Evolutionary conservation across 2,113 vertebrate species (phyloP).

Genomic region (chimpanzee (Pan troglodytes)): NHGRI_mPanTro3-v2.1_pri NC_072404.2:83801001-83801500

Average conservation of each 20-base stretch:
- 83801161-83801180: background rate
- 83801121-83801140: background rate
- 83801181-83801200: background rate
- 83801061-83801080: background rate
- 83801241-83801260: background rate
- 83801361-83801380: background rate
- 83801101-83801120: background rate
- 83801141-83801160: background rate
- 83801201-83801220: background rate
- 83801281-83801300: too few species aligned
- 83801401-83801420: too few species aligned
- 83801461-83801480: too few species aligned
- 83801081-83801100: background rate
- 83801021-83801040: background rate
- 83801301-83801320: background rate
- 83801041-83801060: background rate
- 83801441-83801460: too few species aligned
- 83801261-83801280: fast-evolving
- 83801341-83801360: background rate
- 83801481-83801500: too few species aligned
- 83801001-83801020: background rate
- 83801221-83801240: background rate
- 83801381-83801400: background rate
- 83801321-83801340: fast-evolving
- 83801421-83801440: too few species aligned